Evolutionary conservation across 1,140 invertebrate species (phyloP), one percentile per base, ranked within the genome.

Genomic region (Drosophila repleta): DNA sequence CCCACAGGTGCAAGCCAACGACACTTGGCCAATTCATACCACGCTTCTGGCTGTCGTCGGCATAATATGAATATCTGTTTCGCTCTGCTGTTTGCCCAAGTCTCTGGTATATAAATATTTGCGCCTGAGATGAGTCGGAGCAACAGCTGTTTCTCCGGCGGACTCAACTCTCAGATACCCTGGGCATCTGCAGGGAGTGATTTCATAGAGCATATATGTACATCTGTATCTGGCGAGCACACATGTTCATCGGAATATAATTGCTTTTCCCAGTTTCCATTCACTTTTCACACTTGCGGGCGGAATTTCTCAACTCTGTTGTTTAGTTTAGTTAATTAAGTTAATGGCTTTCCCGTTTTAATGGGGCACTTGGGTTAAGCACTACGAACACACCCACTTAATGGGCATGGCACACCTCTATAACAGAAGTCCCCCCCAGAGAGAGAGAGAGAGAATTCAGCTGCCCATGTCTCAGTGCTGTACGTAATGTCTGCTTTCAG

Each of bases 91-190:
- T 45, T 60, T 72, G 46, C 37, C 46, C 37, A 37, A 37, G 29
- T 49, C 57, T 51, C n/a, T n/a, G n/a, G n/a, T 15, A 35, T 69
- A 58, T 66, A 51, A 82, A 82, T 82, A 81, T 81, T 82, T 81
- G 43, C 60, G 37, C 39, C 61, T 41, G 29, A 56, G 74, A 74
- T 77, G 64, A 78, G 37, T 24, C 21, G 21, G 37, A 20, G 24
- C 52, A 76, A 70, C 74, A 76, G 39, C 58, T 76, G 74, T 76
- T 76, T 69, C 41, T 21, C 46, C 32, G 39, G n/a, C 8, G 13
- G 15, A 4, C 7, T 24, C 29, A 32, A 18, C 26, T 32, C 49
- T 15, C 15, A 17, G 8, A 43, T 35, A 35, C 32, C 32, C 10
- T 13, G 5, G 29, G 10, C 10, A 11, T 11, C 2, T 32, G 10